Percentiles rank a stretch among this genome's conserved stretches.
Evolutionary conservation across 1,140 invertebrate genomes (phyloP).

Genomic region (Drosophila azteca): DNA sequence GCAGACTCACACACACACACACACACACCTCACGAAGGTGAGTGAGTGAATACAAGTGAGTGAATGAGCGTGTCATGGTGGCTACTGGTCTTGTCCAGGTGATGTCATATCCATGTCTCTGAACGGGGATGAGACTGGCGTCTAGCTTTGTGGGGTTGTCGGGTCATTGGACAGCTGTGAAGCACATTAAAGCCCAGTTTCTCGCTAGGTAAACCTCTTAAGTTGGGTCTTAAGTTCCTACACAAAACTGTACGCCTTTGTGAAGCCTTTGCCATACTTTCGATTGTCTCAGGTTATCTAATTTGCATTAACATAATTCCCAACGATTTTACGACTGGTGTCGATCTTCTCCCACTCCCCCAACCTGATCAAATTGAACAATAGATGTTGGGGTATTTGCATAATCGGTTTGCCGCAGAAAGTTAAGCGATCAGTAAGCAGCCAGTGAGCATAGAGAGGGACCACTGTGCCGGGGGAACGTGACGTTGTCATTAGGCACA

Average conservation of each 20-base stretch:
- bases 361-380: constrained; percentile 10
- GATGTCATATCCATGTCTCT: constrained; percentile 48
- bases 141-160: background rate
- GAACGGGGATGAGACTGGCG: constrained; percentile 18
- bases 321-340: constrained; percentile 33
- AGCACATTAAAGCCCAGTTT: background rate
- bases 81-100: constrained; percentile 60
- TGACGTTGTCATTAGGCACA: constrained; percentile 73
- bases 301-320: constrained; percentile 47
- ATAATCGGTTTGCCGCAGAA: constrained; percentile 33
- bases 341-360: constrained; percentile 14
- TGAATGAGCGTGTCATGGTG: constrained; percentile 21
- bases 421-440: constrained; percentile 21
- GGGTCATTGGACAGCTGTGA: constrained; percentile 9
- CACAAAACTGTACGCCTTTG: background rate
- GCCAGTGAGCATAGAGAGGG: constrained; percentile 13
- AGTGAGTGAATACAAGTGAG: constrained; percentile 18
- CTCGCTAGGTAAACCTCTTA: background rate
- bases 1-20: background rate
- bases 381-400: constrained; percentile 5
- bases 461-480: constrained; percentile 49
- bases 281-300: constrained; percentile 9
- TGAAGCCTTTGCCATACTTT: constrained; percentile 20
- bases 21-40: constrained; percentile 38
- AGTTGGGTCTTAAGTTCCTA: constrained; percentile 6